Evolutionary conservation across 2,113 vertebrate genomes (phyloP).

Genomic region (Alethe castanea): DNA sequence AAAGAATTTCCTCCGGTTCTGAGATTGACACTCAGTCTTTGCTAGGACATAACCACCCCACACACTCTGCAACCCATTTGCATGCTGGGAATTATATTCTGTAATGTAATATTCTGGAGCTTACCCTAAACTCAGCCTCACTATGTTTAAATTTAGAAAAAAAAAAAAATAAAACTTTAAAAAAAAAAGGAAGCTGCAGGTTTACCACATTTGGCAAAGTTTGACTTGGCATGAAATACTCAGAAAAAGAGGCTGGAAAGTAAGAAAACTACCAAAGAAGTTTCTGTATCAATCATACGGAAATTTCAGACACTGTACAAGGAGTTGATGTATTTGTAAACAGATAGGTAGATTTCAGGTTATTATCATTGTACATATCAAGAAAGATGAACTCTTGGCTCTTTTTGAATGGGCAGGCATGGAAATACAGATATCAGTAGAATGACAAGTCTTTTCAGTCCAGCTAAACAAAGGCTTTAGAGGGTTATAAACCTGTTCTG

Average conservation of each 20-base stretch:
- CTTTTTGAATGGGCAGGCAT: background rate
- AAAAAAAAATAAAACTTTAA: too few relatives aligned
- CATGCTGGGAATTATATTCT: background rate
- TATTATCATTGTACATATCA: background rate
- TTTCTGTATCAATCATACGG: background rate
- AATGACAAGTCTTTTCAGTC: background rate
- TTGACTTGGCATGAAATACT: background rate
- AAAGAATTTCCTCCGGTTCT: background rate
- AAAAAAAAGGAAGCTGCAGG: background rate
- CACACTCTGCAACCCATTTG: background rate
- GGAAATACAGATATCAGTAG: background rate
- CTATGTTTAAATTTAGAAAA: background rate
- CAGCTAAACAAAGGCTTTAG: background rate
- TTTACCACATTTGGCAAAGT: background rate
- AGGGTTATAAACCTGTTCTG: background rate
- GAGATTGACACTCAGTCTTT: background rate
- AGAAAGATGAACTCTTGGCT: background rate
- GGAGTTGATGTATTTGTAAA: background rate
- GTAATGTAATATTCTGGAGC: background rate
- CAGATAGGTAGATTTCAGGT: background rate
- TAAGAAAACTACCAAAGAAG: background rate
- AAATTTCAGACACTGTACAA: background rate
- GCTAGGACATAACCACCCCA: background rate
- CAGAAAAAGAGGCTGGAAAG: background rate
- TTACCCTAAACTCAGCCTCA: background rate